phyloP scores from a whole-genome alignment of 1,140 invertebrate genomes.

The Aphelinus certus region DNA sequence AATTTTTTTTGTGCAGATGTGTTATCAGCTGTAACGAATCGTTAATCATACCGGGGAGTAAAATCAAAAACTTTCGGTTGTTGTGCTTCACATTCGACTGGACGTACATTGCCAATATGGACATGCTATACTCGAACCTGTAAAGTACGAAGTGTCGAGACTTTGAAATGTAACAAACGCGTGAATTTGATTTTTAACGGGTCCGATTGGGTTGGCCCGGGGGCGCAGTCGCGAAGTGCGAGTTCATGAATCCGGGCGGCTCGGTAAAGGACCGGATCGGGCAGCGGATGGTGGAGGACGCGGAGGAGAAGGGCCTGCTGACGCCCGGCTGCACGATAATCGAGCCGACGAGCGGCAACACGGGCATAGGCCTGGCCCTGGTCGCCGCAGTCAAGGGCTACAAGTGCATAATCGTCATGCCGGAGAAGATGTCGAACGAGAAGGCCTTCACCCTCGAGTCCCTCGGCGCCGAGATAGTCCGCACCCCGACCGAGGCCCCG shows the following conservation, averaged over 20 bases:
- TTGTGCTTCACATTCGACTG: too few relatives aligned
- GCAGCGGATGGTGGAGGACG: slow-evolving; percentile 94
- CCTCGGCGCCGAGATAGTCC: slow-evolving; percentile 94
- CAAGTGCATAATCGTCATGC: slow-evolving; percentile 97
- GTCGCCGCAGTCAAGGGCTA: slow-evolving; percentile 96
- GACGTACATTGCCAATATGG: too few relatives aligned
- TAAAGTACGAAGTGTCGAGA: too few relatives aligned
- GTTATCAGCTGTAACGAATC: too few relatives aligned
- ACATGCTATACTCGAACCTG: too few relatives aligned
- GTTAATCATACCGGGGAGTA: too few relatives aligned
- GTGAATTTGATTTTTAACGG: too few relatives aligned
- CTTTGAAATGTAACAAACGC: too few relatives aligned
- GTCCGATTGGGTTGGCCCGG: too few relatives aligned
- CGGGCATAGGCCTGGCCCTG: slow-evolving; percentile 95
- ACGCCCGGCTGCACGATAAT: slow-evolving; percentile 93
- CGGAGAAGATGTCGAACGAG: slow-evolving; percentile 99
- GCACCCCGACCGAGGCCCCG: slow-evolving; percentile 92
- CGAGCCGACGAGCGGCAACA: slow-evolving; percentile 96
- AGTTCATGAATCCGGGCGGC: slow-evolving; percentile 97
- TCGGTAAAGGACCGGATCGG: slow-evolving; percentile 98
- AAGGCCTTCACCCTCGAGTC: slow-evolving; percentile 89
- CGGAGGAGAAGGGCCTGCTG: slow-evolving; percentile 85
- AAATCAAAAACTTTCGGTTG: too few relatives aligned
- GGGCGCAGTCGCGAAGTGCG: slow-evolving; percentile 92
- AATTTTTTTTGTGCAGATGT: too few relatives aligned